Evolutionary conservation across 2,113 vertebrate species (phyloP).

Genomic region (Gavia stellata): DNA sequence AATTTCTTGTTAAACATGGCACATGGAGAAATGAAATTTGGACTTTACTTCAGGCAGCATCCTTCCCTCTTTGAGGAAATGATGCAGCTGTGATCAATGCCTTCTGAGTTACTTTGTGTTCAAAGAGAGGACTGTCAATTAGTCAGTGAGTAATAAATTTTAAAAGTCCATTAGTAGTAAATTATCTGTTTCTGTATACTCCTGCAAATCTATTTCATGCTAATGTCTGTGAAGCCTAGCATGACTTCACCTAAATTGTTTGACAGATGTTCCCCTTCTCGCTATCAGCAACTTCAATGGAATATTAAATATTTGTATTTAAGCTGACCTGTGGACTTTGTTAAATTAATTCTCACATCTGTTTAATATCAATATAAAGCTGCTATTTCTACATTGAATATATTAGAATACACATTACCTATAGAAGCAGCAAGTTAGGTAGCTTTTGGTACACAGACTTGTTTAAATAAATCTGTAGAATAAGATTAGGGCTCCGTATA

Average conservation of each 20-base stretch:
- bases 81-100: not conserved
- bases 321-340: not conserved
- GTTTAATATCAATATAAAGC: not conserved
- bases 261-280: not conserved
- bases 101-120: not conserved
- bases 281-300: not conserved
- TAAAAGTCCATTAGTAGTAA: not conserved
- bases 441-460: not conserved
- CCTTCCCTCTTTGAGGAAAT: not conserved
- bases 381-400: not conserved
- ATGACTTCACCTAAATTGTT: not conserved
- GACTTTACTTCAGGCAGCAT: not conserved
- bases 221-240: not conserved
- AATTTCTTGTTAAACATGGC: not conserved
- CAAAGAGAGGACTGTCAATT: not conserved
- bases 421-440: not conserved
- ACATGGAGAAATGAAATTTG: not conserved
- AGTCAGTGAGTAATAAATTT: not conserved
- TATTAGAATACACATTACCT: not conserved
- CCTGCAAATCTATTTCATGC: not conserved
- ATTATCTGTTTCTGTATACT: not conserved
- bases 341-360: not conserved
- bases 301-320: not conserved
- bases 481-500: not conserved
- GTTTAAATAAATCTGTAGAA: not conserved